Percentiles rank a stretch among this genome's conserved stretches.
Conservation (phyloP, 2,888 invertebrate genomes). For the Mesochorus sp. region DNA sequence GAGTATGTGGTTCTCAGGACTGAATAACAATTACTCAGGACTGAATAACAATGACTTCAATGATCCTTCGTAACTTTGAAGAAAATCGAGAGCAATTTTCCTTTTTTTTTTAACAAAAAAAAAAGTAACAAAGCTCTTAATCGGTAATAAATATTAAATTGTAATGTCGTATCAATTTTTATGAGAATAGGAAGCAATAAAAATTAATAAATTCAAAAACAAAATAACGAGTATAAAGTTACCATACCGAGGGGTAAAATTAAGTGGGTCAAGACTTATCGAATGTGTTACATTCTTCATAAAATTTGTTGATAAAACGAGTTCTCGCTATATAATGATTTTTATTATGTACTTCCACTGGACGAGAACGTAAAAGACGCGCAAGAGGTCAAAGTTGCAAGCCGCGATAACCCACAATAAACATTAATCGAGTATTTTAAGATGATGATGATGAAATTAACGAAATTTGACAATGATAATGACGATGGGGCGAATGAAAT, state of each 20-base stretch:
- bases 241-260: too few relatives aligned
- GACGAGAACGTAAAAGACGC: slow-evolving; percentile 3
- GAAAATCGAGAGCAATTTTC: neutral
- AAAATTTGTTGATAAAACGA: slow-evolving; percentile 32
- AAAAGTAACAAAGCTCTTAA: slow-evolving; percentile 1
- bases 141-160: neutral
- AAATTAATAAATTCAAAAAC: neutral
- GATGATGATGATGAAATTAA: too few relatives aligned
- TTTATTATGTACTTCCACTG: neutral
- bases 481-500: too few relatives aligned
- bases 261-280: slow-evolving; percentile 44
- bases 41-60: neutral
- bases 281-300: neutral
- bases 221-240: too few relatives aligned
- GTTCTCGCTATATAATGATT: slow-evolving; percentile 1
- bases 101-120: too few relatives aligned
- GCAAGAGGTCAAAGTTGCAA: slow-evolving; percentile 41
- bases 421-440: neutral
- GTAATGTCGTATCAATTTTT: neutral
- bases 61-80: neutral
- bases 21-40: slow-evolving; percentile 24
- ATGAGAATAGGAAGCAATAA: neutral
- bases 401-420: slow-evolving; percentile 50
- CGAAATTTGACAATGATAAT: too few relatives aligned
- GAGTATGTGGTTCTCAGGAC: neutral